A percentile compares a stretch with the other conserved stretches of the same genome.
phyloP scores from a whole-genome alignment of 2,888 invertebrate species.

The Spialia ferax region DNA sequence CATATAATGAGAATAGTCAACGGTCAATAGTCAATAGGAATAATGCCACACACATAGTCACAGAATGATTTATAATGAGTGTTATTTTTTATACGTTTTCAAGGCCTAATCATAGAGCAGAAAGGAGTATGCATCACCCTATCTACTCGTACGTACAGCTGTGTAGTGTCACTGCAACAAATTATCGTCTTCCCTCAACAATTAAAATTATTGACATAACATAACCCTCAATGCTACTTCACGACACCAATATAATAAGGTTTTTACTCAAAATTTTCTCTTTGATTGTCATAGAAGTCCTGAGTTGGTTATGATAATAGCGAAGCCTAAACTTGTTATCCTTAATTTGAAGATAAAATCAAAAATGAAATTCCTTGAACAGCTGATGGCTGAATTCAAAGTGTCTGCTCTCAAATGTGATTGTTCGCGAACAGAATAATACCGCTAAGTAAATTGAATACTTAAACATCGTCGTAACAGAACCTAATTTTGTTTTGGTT shows the following conservation, averaged over 20 bases:
- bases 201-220: too few relatives aligned
- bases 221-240: neutral
- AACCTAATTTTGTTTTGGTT: slow-evolving; percentile 3
- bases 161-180: too few relatives aligned
- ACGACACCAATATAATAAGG: neutral
- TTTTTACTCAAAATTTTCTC: neutral
- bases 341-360: slow-evolving; percentile 6
- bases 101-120: too few relatives aligned
- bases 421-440: slow-evolving; percentile 2
- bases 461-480: neutral
- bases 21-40: too few relatives aligned
- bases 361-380: slow-evolving; percentile 24
- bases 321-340: neutral
- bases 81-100: too few relatives aligned
- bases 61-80: too few relatives aligned
- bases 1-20: too few relatives aligned
- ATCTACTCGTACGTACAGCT: too few relatives aligned
- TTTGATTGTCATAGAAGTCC: neutral
- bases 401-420: slow-evolving; percentile 17
- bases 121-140: too few relatives aligned
- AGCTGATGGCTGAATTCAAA: slow-evolving; percentile 16
- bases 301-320: neutral
- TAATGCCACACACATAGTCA: too few relatives aligned
- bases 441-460: slow-evolving; percentile 18
- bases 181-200: too few relatives aligned